Conservation (phyloP, 2,888 invertebrate species). For the Graphium colonna region DNA sequence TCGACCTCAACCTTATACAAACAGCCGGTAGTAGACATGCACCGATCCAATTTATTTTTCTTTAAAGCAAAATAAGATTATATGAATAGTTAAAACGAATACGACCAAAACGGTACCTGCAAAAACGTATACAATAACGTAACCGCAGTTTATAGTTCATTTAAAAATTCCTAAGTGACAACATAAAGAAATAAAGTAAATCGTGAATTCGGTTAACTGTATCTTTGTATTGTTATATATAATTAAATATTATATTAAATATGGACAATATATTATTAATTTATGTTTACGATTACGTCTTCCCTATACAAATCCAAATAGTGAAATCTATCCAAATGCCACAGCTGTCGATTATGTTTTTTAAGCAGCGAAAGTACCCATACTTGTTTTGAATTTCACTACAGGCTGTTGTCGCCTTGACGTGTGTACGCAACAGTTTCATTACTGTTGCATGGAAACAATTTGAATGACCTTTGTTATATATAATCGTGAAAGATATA, state of each 20-base stretch:
- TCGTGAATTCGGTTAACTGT: too few species aligned
- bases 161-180: too few species aligned
- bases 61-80: conserved; percentile 36
- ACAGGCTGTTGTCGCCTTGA: conserved; percentile 17
- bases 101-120: conserved; percentile 36
- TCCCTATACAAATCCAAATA: neutral
- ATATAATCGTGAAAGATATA: neutral
- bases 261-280: too few species aligned
- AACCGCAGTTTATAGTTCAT: too few species aligned
- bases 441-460: conserved; percentile 9
- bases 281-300: neutral
- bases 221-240: too few species aligned
- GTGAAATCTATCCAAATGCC: neutral
- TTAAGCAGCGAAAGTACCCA: conserved; percentile 73
- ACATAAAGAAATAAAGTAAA: too few species aligned
- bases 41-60: conserved; percentile 31
- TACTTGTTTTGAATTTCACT: conserved; percentile 48
- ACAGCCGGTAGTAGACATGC: conserved; percentile 39
- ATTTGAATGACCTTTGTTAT: conserved; percentile 9
- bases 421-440: conserved; percentile 15
- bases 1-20: conserved; percentile 13
- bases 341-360: conserved; percentile 27
- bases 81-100: conserved; percentile 52
- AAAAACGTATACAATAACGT: neutral
- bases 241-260: too few species aligned